Evolutionary conservation across 2,888 invertebrate species (phyloP).

Genomic region (Phrixothrix hirtus): DNA sequence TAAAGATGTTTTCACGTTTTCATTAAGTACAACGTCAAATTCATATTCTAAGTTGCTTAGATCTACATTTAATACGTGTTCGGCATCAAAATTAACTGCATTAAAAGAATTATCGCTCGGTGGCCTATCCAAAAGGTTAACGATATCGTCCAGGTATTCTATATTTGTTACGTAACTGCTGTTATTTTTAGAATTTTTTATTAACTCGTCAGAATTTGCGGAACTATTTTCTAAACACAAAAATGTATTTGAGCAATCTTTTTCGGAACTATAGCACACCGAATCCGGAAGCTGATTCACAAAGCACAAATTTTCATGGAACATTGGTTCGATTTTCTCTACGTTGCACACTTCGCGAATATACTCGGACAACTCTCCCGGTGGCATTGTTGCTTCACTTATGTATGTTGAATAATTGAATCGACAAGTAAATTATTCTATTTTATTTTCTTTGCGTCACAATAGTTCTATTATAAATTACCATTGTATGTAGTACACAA

Average conservation of each 20-base stretch:
- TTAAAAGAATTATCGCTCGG: slow-evolving; percentile 26
- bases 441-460: too few relatives aligned
- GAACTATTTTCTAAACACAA: too few relatives aligned
- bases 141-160: slow-evolving; percentile 25
- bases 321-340: too few relatives aligned
- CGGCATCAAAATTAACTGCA: not conserved
- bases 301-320: slow-evolving; percentile 8
- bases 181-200: too few relatives aligned
- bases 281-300: too few relatives aligned
- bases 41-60: slow-evolving; percentile 15
- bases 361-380: slow-evolving; percentile 25
- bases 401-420: too few relatives aligned
- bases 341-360: slow-evolving; percentile 14
- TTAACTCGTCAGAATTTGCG: too few relatives aligned
- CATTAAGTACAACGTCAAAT: slow-evolving; percentile 9
- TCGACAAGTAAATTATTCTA: too few relatives aligned
- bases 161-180: slow-evolving; percentile 9
- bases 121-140: slow-evolving; percentile 27
- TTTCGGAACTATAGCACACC: too few relatives aligned
- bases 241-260: too few relatives aligned
- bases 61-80: slow-evolving; percentile 11
- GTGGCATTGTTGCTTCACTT: slow-evolving; percentile 24
- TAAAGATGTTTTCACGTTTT: not conserved
- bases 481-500: too few relatives aligned
- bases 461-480: too few relatives aligned